These are phyloP conservation scores for Phenganax marumi DNA, from an alignment of 92 coral and sea anemone genomes.

Conservation along the genomic window DNA sequence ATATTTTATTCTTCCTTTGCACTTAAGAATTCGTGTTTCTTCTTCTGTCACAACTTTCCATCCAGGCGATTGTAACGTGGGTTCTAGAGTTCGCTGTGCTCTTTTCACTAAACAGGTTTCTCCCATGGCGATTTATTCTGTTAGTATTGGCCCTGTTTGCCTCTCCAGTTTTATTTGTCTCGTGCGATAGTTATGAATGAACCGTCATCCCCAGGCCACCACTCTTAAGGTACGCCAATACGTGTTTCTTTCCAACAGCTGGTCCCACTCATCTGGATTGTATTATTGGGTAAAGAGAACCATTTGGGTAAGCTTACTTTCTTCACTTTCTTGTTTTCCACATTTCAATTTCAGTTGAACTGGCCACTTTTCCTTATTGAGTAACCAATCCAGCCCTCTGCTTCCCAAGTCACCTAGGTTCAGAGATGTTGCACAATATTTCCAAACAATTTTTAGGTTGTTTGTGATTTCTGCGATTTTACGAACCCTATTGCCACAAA, in stretches of 20 bases:
- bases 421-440: no score
- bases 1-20: background rate
- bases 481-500: no score
- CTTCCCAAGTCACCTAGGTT: no score
- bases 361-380: no score
- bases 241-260: slow-evolving; percentile 43
- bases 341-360: no score
- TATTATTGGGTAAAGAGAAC: no score
- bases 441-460: no score
- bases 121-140: slow-evolving; percentile 41
- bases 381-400: no score
- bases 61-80: background rate
- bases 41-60: background rate
- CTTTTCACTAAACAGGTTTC: slow-evolving; percentile 44
- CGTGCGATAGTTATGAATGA: slow-evolving; percentile 45
- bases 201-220: slow-evolving; percentile 52
- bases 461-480: no score
- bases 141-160: slow-evolving; percentile 34
- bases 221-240: slow-evolving; percentile 53
- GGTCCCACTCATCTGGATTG: slow-evolving; percentile 59
- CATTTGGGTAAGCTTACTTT: no score
- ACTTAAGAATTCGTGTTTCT: background rate
- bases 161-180: slow-evolving; percentile 30
- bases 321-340: no score
- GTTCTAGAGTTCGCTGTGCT: slow-evolving; percentile 38